A percentile compares a stretch with the other conserved stretches of the same genome.
Conservation (phyloP, 2,113 vertebrate species). For the Brachypodius melanocephalos region DNA sequence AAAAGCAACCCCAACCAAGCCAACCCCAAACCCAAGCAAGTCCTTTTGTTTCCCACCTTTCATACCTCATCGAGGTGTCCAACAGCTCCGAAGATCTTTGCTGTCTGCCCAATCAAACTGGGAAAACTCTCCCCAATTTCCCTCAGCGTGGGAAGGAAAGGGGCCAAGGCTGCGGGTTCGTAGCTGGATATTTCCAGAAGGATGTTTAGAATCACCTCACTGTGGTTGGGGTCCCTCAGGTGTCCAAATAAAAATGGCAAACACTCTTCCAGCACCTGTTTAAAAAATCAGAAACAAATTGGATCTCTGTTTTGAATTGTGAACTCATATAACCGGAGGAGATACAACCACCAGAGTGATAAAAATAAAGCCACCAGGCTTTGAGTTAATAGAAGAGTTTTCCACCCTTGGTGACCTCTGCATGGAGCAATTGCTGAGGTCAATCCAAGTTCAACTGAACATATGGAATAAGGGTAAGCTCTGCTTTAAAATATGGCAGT, state of each 20-base stretch:
- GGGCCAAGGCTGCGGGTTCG: constrained; percentile 78
- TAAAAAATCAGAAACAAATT: background rate
- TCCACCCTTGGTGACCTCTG: background rate
- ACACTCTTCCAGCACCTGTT: constrained; percentile 82
- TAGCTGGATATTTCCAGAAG: constrained; percentile 82
- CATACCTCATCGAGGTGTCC: constrained; percentile 84
- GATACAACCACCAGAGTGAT: background rate
- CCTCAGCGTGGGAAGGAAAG: constrained; percentile 80
- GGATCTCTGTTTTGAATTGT: background rate
- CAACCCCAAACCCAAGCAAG: background rate
- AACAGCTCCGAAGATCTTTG: constrained; percentile 88
- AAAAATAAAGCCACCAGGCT: background rate
- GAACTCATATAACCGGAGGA: background rate
- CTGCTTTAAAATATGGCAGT: constrained; percentile 22
- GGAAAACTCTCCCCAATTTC: constrained; percentile 78
- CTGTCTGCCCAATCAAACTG: constrained; percentile 81
- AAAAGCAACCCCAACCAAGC: background rate
- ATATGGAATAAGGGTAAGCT: constrained; percentile 3
- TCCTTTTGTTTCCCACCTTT: background rate
- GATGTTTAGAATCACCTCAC: constrained; percentile 78
- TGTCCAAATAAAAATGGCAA: constrained; percentile 78
- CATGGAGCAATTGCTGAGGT: background rate
- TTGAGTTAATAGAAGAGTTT: background rate
- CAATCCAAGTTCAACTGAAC: constrained; percentile 23
- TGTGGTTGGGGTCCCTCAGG: constrained; percentile 77